Base-by-base conservation (phyloP, 2,113 vertebrate genomes). In the Parus major region DNA sequence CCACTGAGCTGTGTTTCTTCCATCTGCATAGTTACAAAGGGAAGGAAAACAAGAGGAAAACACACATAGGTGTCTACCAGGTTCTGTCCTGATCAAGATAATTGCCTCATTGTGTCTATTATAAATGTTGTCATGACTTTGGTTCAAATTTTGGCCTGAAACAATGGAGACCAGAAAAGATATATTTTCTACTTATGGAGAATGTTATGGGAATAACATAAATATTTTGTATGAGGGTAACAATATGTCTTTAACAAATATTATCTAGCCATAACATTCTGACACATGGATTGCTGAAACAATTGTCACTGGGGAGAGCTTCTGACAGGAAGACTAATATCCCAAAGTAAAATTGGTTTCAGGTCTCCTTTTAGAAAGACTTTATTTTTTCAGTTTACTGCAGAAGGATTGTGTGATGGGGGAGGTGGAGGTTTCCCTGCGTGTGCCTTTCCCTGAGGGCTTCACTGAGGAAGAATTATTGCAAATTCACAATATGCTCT, bases 271-370 rank as follows among this genome's bases (percentile, higher is more conserved):
- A 72, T 82, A 92, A 94, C 85, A 92, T 77, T 95, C 50, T 66
- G 70, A 25, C 66, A 77, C 31, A 13, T 15, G 59, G 28, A 63
- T 44, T 55, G 59, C 49, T 82, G 59, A 86, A 96, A 94, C 63
- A 88, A 80, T 80, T 77, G 68, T 44, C 55, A 44, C 49, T n/a
- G 15, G 36, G 9, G 47, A 95, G 93, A 95, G 5, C 20, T 72
- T 94, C 59, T 70, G 88, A 69, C 71, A 93, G 79, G 85, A 96
- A 92, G 66, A 65, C 28, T 64, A 79, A 81, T 75, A 68, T 21
- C 49, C 20, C 49, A 36, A 41, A 86, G 44, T 53, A 88, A 91
- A 52, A 84, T 84, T 87, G 12, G 49, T 93, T 93, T 79, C 31
- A 33, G 44, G 13, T 89, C 70, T 86, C 61, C 28, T 85, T 91